Conservation (phyloP, 2,797 vertebrate species). For the Eurystomus glaucurus region DNA sequence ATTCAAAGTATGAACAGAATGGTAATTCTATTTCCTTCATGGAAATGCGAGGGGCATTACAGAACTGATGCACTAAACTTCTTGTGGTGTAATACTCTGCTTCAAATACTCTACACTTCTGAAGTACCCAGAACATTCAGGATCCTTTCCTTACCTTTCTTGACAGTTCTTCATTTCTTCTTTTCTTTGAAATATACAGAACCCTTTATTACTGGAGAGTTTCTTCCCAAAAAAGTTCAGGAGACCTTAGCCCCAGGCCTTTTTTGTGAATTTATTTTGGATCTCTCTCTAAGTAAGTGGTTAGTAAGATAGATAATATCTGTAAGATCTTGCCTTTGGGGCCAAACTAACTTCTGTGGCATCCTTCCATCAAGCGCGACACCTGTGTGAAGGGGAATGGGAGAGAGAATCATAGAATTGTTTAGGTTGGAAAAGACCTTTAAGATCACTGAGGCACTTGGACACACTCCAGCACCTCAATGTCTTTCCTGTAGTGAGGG, state of each 20-base stretch:
- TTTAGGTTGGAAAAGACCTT: not conserved
- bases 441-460: not conserved
- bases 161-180: not conserved
- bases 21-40: not conserved
- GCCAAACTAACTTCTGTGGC: not conserved
- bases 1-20: not conserved
- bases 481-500: not conserved
- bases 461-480: not conserved
- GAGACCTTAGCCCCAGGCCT: not conserved
- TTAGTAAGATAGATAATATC: not conserved
- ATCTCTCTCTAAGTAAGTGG: not conserved
- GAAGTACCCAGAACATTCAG: not conserved
- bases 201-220: not conserved
- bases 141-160: not conserved
- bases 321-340: not conserved
- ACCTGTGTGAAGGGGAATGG: not conserved
- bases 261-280: accelerated
- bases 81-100: not conserved
- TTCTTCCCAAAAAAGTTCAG: not conserved
- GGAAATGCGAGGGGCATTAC: not conserved
- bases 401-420: not conserved
- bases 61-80: not conserved
- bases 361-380: not conserved
- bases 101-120: not conserved
- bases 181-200: not conserved